Percentiles rank a stretch among this genome's conserved stretches.
These are phyloP conservation scores for Phataginus tricuspis DNA, from an alignment of 2,797 vertebrate genomes.

Conservation along the genomic window DNA sequence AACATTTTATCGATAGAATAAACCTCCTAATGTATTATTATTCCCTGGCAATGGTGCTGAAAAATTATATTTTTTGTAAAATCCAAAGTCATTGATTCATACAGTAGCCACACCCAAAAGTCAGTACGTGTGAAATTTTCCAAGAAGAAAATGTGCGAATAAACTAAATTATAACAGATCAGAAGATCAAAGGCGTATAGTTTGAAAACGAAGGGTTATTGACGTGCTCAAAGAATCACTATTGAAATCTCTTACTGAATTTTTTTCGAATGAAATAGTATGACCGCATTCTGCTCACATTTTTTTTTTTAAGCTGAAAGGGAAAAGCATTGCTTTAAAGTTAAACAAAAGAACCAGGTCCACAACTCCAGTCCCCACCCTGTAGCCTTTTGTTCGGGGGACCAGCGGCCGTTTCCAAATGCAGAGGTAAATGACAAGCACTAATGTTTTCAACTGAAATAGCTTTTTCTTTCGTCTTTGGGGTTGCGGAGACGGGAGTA, in stretches of 20 bases:
- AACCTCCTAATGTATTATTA: not conserved
- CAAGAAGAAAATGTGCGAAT: slow-evolving; percentile 48
- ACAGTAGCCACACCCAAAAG: slow-evolving; percentile 71
- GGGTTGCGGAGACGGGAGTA: not conserved
- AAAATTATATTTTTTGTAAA: not conserved
- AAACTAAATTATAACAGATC: slow-evolving; percentile 49
- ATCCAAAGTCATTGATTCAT: slow-evolving; percentile 55
- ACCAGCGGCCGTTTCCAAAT: slow-evolving; percentile 61
- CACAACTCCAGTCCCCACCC: slow-evolving; percentile 70
- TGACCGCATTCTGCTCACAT: not conserved
- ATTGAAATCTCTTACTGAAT: not conserved
- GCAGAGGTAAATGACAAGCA: slow-evolving; percentile 39
- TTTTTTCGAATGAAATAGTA: not conserved
- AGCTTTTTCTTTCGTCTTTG: not conserved
- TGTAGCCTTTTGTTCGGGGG: slow-evolving; percentile 70
- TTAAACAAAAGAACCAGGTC: slow-evolving; percentile 84
- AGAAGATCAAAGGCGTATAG: slow-evolving; percentile 35
- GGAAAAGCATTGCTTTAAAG: slow-evolving; percentile 76
- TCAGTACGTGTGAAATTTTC: not conserved
- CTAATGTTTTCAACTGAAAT: slow-evolving; percentile 52
- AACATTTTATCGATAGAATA: slow-evolving; percentile 18
- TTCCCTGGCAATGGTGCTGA: not conserved
- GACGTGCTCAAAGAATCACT: not conserved
- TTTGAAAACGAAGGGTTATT: slow-evolving; percentile 49
- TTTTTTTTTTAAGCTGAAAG: not conserved